These are phyloP conservation scores for Stomatorhinus ivindoensis DNA, from an alignment of 2,113 vertebrate species.

Conservation along the genomic window DNA sequence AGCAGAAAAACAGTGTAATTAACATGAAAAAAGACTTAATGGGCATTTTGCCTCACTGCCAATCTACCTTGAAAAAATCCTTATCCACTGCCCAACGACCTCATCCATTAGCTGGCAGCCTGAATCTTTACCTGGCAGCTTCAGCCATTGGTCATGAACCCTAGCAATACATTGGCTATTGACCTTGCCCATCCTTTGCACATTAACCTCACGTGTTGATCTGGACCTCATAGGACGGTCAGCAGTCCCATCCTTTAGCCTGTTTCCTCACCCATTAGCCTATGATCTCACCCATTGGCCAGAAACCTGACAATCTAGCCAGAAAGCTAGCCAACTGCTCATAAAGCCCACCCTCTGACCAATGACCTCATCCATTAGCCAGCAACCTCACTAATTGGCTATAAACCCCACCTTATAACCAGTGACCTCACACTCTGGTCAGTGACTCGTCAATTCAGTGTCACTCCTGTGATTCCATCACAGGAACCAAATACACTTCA, in stretches of 20 bases:
- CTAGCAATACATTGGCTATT: neutral
- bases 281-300: neutral
- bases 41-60: neutral
- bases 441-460: neutral
- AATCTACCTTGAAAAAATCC: neutral
- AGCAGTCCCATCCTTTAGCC: neutral
- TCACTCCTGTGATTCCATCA: neutral
- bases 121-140: neutral
- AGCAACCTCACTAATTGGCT: neutral
- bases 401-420: neutral
- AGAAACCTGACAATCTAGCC: neutral
- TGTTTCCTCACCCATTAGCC: neutral
- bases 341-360: neutral
- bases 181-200: neutral
- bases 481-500: neutral
- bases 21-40: neutral
- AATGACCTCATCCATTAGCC: neutral
- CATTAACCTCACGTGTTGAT: neutral
- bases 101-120: neutral
- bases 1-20: neutral
- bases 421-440: neutral
- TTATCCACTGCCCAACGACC: neutral
- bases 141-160: neutral
- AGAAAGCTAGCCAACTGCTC: neutral
- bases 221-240: neutral